Conservation (phyloP, 2,888 invertebrate species). For the Lissonota sp. region DNA sequence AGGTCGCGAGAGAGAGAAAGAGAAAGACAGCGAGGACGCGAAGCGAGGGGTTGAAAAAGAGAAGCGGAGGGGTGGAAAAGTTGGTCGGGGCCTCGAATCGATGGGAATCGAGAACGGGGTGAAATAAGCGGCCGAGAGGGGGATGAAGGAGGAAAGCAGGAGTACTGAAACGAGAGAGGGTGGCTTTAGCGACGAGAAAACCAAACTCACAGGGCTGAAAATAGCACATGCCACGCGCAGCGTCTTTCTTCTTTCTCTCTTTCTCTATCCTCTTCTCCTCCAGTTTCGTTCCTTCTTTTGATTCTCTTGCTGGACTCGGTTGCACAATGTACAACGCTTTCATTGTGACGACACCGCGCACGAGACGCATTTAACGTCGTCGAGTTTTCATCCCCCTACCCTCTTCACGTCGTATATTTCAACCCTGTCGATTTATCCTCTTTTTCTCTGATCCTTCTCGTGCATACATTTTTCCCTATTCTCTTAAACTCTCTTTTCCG, state of each 20-base stretch:
- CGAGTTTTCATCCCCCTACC: not conserved
- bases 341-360: constrained; percentile 35
- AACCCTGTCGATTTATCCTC: too few relatives aligned
- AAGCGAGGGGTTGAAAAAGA: not conserved
- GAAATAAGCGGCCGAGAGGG: constrained; percentile 37
- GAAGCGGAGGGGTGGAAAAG: not conserved
- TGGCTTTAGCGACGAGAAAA: constrained; percentile 61
- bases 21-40: constrained; percentile 21
- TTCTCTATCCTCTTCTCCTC: not conserved
- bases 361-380: constrained; percentile 20
- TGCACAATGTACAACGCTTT: constrained; percentile 57
- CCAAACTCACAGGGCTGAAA: constrained; percentile 67
- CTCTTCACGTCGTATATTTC: not conserved
- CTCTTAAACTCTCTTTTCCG: too few relatives aligned
- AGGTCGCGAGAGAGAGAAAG: constrained; percentile 37
- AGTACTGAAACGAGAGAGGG: constrained; percentile 41
- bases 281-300: constrained; percentile 32
- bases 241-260: constrained; percentile 18
- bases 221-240: constrained; percentile 64
- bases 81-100: constrained; percentile 66
- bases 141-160: constrained; percentile 12
- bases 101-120: constrained; percentile 64
- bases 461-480: too few relatives aligned
- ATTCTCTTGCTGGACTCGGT: constrained; percentile 36
- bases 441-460: too few relatives aligned